Evolutionary conservation across 2,113 vertebrate genomes (phyloP).

Genomic region (Prietella phreatophila): DNA sequence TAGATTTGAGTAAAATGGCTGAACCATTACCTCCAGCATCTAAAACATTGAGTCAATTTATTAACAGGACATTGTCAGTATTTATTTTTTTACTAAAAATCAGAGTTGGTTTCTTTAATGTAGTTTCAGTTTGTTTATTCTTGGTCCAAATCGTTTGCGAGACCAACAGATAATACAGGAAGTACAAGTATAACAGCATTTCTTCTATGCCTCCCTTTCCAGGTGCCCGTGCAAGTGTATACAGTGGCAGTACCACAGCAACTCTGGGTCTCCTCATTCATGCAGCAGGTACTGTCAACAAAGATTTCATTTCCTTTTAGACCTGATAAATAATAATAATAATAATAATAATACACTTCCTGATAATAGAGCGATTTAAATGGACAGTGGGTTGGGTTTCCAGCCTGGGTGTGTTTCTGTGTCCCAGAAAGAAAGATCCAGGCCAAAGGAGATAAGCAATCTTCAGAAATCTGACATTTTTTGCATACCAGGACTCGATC

Average conservation of each 20-base stretch:
- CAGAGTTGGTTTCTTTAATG: background rate
- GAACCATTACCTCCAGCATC: background rate
- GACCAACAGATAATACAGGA: background rate
- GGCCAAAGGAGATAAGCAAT: background rate
- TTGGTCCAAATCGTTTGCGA: background rate
- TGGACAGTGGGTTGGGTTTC: background rate
- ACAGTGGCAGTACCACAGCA: conserved; percentile 65
- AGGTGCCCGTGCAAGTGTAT: conserved; percentile 59
- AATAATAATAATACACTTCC: background rate
- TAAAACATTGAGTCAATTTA: too few relatives aligned
- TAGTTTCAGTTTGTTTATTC: background rate
- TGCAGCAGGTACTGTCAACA: conserved; percentile 70
- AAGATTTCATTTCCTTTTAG: background rate
- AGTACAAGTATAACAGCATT: background rate
- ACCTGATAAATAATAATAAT: background rate
- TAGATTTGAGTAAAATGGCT: background rate
- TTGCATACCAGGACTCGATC: background rate
- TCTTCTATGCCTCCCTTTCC: conserved; percentile 36
- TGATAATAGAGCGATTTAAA: background rate
- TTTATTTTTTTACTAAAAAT: background rate
- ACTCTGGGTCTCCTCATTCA: conserved; percentile 79
- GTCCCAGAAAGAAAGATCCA: background rate
- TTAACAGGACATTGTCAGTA: background rate
- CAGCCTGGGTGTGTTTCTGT: background rate
- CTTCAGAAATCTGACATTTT: background rate